Percentiles rank a stretch among this genome's conserved stretches.
These are phyloP conservation scores for Malthinus seriepunctatus DNA, from an alignment of 2,888 invertebrate species.

Conservation along the genomic window DNA sequence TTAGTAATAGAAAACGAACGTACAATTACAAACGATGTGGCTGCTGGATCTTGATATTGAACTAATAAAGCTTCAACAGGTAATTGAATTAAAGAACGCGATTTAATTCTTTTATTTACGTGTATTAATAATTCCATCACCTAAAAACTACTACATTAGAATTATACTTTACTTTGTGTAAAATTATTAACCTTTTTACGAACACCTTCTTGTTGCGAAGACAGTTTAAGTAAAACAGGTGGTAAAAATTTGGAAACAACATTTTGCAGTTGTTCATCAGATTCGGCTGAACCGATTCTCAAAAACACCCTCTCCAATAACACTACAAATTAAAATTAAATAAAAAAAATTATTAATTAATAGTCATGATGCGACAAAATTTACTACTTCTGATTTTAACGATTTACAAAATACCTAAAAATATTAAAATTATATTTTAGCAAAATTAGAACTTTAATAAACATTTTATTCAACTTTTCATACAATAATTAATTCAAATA, in stretches of 20 bases:
- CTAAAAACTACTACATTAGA: constrained; percentile 52
- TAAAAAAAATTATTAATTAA: constrained; percentile 5
- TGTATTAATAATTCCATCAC: constrained; percentile 92
- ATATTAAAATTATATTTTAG: background rate
- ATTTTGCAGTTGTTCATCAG: constrained; percentile 85
- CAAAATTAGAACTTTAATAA: background rate
- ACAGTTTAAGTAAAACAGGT: constrained; percentile 87
- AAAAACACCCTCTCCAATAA: constrained; percentile 88
- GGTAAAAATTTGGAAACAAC: constrained; percentile 81
- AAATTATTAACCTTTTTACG: constrained; percentile 53
- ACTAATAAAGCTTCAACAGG: constrained; percentile 82
- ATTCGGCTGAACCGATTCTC: constrained; percentile 84
- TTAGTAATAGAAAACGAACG: constrained; percentile 45
- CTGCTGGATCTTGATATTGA: constrained; percentile 77
- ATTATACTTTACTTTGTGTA: background rate
- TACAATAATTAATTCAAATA: constrained; percentile 11
- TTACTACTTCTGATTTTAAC: background rate
- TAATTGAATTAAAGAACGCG: constrained; percentile 79
- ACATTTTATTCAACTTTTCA: background rate
- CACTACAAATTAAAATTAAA: constrained; percentile 58
- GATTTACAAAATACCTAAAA: background rate
- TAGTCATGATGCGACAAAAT: constrained; percentile 1
- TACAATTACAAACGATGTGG: constrained; percentile 79
- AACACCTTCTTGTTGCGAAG: constrained; percentile 85
- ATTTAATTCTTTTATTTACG: constrained; percentile 87